Conservation (phyloP, 1,140 invertebrate genomes). For the Philaenus spumarius region DNA sequence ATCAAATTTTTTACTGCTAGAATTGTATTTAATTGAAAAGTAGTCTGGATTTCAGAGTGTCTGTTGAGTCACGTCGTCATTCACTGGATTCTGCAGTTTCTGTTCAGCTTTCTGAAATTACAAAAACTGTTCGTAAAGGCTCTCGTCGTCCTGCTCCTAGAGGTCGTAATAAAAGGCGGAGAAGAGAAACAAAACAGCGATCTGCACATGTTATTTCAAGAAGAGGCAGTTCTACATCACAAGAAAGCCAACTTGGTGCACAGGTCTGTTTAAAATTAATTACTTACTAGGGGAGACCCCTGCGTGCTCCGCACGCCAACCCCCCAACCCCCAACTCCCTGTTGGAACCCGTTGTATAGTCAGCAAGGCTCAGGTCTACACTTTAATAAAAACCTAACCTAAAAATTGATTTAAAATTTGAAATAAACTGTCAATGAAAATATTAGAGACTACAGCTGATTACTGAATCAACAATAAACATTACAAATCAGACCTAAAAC, state of each 20-base stretch:
- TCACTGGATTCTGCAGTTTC: constrained; percentile 80
- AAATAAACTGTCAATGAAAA: too few species aligned
- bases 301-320: too few species aligned
- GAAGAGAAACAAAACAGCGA: constrained; percentile 31
- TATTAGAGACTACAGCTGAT: too few species aligned
- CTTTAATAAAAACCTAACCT: too few species aligned
- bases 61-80: constrained; percentile 72
- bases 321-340: too few species aligned
- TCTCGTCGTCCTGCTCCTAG: constrained; percentile 24
- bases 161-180: constrained; percentile 28
- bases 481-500: too few species aligned
- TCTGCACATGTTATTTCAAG: constrained; percentile 42
- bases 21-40: not conserved
- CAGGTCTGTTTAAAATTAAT: constrained; percentile 46
- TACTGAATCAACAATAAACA: too few species aligned
- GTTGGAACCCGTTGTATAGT: too few species aligned
- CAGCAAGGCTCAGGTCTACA: too few species aligned
- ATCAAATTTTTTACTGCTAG: too few species aligned
- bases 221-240: constrained; percentile 67
- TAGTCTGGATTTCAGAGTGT: constrained; percentile 52
- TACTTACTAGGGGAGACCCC: constrained; percentile 27
- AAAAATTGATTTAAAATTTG: too few species aligned
- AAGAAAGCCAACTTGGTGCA: constrained; percentile 63
- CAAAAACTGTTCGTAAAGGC: constrained; percentile 52
- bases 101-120: constrained; percentile 71